These are phyloP conservation scores for Tipula helvola DNA, from an alignment of 2,888 invertebrate genomes.

Conservation along the genomic window DNA sequence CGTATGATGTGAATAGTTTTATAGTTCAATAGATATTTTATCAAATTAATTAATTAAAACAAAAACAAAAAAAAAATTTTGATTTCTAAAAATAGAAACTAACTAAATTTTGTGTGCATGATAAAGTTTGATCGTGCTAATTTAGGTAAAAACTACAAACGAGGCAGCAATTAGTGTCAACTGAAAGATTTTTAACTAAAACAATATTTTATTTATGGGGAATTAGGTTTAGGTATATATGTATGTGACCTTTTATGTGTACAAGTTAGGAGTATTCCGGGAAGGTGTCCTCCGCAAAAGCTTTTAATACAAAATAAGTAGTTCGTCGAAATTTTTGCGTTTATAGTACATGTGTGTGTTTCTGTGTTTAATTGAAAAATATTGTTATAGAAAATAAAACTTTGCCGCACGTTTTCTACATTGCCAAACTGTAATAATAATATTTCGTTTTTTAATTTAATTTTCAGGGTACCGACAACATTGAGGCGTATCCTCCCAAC, in stretches of 20 bases:
- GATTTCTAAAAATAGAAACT: background rate
- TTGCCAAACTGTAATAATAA: no score
- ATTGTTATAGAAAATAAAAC: no score
- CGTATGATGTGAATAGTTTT: background rate
- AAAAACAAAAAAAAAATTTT: background rate
- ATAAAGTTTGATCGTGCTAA: background rate
- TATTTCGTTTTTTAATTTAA: background rate
- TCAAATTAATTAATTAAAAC: background rate
- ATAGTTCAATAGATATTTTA: background rate
- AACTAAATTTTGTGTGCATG: background rate
- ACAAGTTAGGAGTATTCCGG: background rate
- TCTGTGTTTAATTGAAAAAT: no score
- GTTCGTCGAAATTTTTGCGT: no score
- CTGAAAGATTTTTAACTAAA: background rate
- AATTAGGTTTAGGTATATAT: no score
- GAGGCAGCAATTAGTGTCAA: background rate
- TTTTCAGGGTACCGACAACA: constrained; percentile 13
- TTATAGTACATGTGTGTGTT: no score
- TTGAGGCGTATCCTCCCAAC: constrained; percentile 11
- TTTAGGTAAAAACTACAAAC: background rate
- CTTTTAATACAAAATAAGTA: no score
- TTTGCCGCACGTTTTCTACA: no score
- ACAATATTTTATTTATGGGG: background rate
- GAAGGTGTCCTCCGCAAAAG: background rate
- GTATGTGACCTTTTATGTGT: background rate